These are phyloP conservation scores for Meghimatium bilineatum DNA, from an alignment of 2,888 invertebrate genomes.

Conservation along the genomic window DNA sequence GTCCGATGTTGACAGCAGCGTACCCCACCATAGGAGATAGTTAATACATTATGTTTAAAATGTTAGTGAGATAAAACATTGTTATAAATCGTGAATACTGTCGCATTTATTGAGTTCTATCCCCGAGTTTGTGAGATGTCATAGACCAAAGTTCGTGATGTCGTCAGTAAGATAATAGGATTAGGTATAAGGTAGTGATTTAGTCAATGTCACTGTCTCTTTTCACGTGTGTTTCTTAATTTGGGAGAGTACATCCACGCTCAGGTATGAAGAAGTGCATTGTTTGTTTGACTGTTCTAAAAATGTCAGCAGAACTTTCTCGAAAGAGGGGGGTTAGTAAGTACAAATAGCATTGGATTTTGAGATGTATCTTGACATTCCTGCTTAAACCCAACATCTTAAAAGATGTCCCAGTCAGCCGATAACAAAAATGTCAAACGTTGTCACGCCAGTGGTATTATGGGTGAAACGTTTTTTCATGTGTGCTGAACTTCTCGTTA, in stretches of 20 bases:
- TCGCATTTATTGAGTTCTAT: neutral
- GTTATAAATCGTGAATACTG: neutral
- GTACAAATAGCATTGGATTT: neutral
- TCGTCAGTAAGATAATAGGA: neutral
- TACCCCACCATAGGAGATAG: too few relatives aligned
- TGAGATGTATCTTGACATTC: neutral
- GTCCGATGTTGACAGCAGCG: too few relatives aligned
- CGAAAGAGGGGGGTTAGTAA: neutral
- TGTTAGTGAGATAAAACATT: too few relatives aligned
- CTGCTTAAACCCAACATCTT: too few relatives aligned
- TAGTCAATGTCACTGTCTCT: neutral
- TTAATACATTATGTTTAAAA: too few relatives aligned
- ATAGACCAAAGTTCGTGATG: neutral
- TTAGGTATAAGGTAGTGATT: neutral
- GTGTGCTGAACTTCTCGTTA: too few relatives aligned
- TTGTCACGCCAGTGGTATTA: too few relatives aligned
- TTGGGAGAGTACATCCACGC: neutral
- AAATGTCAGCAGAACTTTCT: conserved; percentile 11
- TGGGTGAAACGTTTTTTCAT: too few relatives aligned
- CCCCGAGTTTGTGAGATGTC: neutral
- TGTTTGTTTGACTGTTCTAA: neutral
- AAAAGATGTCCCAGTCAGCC: too few relatives aligned
- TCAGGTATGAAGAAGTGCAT: neutral
- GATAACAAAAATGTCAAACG: too few relatives aligned
- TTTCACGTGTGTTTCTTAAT: neutral